These are phyloP conservation scores for Limulus polyphemus DNA, from an alignment of 2,888 invertebrate species.

Conservation along the genomic window DNA sequence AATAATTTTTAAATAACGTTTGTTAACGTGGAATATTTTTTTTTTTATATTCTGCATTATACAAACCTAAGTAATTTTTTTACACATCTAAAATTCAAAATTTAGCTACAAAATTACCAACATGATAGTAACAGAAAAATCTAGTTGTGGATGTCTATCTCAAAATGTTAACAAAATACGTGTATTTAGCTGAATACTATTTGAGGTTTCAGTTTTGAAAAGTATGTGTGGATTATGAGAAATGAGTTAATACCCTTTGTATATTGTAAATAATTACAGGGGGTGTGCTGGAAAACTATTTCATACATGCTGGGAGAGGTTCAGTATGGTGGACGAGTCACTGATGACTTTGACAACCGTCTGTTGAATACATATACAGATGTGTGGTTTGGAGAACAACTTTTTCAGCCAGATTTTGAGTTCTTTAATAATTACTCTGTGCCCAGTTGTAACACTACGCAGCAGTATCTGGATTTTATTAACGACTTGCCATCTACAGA, in stretches of 20 bases:
- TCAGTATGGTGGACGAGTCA: conserved; percentile 75
- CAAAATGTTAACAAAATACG: too few relatives aligned
- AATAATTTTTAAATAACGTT: too few relatives aligned
- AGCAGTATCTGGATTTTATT: conserved; percentile 59
- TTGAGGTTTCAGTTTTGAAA: too few relatives aligned
- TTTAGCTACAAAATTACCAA: too few relatives aligned
- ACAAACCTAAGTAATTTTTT: too few relatives aligned
- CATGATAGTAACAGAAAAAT: too few relatives aligned
- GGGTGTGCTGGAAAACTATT: conserved; percentile 92
- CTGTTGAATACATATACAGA: conserved; percentile 83
- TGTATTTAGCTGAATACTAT: too few relatives aligned
- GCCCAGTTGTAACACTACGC: conserved; percentile 54
- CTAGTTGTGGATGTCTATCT: too few relatives aligned
- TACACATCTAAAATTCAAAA: too few relatives aligned
- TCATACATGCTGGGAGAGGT: conserved; percentile 94
- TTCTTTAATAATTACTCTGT: conserved; percentile 89
- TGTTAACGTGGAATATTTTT: too few relatives aligned
- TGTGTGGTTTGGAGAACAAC: conserved; percentile 79
- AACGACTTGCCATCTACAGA: conserved; percentile 70
- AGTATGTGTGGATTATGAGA: too few relatives aligned
- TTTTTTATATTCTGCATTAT: too few relatives aligned
- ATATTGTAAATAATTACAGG: conserved; percentile 38
- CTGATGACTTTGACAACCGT: conserved; percentile 92
- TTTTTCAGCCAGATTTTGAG: conserved; percentile 74
- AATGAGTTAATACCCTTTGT: background rate